Conservation (phyloP, 1,140 invertebrate species). For the Bombus superbus region DNA sequence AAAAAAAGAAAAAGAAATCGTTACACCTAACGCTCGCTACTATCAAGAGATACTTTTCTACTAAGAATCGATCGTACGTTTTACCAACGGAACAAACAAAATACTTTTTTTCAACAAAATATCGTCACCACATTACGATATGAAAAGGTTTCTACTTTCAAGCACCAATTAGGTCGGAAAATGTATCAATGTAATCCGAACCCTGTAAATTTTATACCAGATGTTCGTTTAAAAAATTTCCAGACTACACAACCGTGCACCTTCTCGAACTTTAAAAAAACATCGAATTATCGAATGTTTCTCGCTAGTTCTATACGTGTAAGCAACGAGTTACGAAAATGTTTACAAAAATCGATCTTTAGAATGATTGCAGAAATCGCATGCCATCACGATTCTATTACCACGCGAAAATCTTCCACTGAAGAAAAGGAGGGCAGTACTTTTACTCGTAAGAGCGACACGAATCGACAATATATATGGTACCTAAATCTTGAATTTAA, state of each 20-base stretch:
- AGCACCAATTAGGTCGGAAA: background rate
- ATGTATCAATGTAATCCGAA: background rate
- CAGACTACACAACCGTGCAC: background rate
- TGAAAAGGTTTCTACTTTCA: background rate
- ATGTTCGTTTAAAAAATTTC: background rate
- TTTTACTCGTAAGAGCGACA: background rate
- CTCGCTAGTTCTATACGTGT: no score
- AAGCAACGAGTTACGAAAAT: background rate
- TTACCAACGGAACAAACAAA: background rate
- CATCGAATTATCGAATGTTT: background rate
- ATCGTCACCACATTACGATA: background rate
- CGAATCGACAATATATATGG: background rate
- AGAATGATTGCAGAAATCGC: background rate
- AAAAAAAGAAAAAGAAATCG: conserved; percentile 1
- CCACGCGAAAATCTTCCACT: conserved; percentile 5
- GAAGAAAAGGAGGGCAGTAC: background rate
- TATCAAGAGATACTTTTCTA: background rate
- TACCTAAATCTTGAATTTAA: background rate
- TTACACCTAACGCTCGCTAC: background rate
- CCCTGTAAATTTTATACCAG: no score
- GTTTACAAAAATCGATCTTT: background rate
- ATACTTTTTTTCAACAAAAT: no score
- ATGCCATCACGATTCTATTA: background rate
- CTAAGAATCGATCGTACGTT: background rate
- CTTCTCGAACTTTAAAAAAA: background rate